phyloP scores from a whole-genome alignment of 2,113 vertebrate species.

The Pluvianellus socialis region DNA sequence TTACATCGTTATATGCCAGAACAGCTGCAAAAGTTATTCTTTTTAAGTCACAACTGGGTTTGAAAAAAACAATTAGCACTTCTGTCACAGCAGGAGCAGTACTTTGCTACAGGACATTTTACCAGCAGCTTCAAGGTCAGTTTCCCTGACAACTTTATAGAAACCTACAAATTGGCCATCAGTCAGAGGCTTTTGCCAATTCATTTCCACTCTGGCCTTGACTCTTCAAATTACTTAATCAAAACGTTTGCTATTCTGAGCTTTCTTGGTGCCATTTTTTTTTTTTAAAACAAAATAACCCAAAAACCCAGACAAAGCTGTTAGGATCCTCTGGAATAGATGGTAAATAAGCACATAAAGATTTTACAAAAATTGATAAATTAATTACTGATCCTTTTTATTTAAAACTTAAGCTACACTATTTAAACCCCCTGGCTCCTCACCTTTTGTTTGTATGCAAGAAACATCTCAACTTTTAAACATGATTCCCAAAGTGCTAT shows the following conservation, averaged over 20 bases:
- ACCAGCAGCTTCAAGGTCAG: not conserved
- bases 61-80: not conserved
- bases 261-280: not conserved
- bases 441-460: not conserved
- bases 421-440: not conserved
- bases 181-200: not conserved
- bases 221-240: not conserved
- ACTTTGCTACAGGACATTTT: not conserved
- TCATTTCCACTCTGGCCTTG: not conserved
- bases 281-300: not conserved
- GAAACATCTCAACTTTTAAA: not conserved
- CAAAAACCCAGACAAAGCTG: not conserved
- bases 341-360: not conserved
- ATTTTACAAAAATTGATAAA: not conserved
- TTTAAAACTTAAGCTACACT: not conserved
- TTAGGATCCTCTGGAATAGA: not conserved
- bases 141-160: not conserved
- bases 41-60: not conserved
- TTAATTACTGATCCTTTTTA: not conserved
- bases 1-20: not conserved
- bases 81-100: not conserved
- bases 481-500: not conserved
- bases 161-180: not conserved
- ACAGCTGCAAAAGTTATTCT: not conserved
- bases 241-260: not conserved